Evolutionary conservation across 1,140 invertebrate species (phyloP).

Genomic region (Drosophila ogumai): DNA sequence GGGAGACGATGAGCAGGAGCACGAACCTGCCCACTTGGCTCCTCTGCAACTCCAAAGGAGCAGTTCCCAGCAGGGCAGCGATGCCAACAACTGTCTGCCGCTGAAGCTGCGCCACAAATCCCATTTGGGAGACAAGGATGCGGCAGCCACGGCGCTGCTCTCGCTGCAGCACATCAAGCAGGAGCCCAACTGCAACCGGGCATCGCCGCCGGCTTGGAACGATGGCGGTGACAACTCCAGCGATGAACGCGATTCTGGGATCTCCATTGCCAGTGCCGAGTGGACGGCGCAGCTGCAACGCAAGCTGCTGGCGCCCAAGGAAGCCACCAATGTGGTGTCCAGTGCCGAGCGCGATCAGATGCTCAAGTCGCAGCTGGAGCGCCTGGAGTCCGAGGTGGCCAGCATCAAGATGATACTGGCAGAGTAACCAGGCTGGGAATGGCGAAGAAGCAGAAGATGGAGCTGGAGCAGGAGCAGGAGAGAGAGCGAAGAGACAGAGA

Average conservation of each 20-base stretch:
- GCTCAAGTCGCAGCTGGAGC: slow-evolving; percentile 93
- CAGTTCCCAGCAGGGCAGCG: slow-evolving; percentile 51
- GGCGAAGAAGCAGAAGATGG: not conserved
- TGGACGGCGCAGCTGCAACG: slow-evolving; percentile 86
- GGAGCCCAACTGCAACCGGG: slow-evolving; percentile 89
- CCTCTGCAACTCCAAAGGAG: slow-evolving; percentile 34
- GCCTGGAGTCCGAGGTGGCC: slow-evolving; percentile 96
- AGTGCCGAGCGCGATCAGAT: slow-evolving; percentile 86
- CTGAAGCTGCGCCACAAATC: slow-evolving; percentile 96
- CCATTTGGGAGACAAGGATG: slow-evolving; percentile 94
- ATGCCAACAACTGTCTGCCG: slow-evolving; percentile 89
- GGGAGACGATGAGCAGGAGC: slow-evolving; percentile 85
- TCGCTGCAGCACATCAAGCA: slow-evolving; percentile 93
- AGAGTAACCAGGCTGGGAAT: slow-evolving; percentile 31
- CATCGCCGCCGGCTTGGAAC: slow-evolving; percentile 90
- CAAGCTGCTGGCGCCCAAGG: slow-evolving; percentile 67
- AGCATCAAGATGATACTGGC: slow-evolving; percentile 90
- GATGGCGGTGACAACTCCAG: slow-evolving; percentile 93
- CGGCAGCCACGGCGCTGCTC: slow-evolving; percentile 91
- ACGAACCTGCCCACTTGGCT: slow-evolving; percentile 50
- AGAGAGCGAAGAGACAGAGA: slow-evolving; percentile 77
- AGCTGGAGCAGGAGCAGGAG: slow-evolving; percentile 20
- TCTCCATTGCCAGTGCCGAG: slow-evolving; percentile 90
- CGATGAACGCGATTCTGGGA: slow-evolving; percentile 94
- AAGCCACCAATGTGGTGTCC: slow-evolving; percentile 55